Evolutionary conservation across 1,140 invertebrate genomes (phyloP), one percentile per base, ranked within the genome.

Genomic region (Monochamus saltuarius): DNA sequence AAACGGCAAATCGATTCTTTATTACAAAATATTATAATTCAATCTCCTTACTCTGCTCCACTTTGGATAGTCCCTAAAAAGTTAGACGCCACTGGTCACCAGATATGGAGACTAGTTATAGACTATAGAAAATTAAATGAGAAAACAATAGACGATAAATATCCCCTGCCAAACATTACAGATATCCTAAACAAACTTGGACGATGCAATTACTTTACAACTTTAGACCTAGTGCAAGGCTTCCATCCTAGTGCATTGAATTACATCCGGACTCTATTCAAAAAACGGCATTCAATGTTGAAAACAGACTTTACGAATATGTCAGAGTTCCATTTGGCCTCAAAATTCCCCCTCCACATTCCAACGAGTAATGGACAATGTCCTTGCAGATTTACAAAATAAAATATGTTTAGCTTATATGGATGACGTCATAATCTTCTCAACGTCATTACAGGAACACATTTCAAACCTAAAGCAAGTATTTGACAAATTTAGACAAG

Each of bases 121-220:
- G 73, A 78, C 61, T 78, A 70, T 53, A 39, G 72, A 22, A 68
- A 69, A 66, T 54, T 78, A 11, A 79, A 78, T 58, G 61, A 73
- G 7, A 56, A 65, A 22, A 77, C 76, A 1, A 63, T 76, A 7
- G 59, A 46, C 10, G 74, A 77, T 49, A 45, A 14, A 22, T 84
- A 75, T 67, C 83, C 83, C 0, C 57, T 85, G 6, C 83, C 82
- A 2, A 68, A 75, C 29, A 81, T 84, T 9, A 72, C 75, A 11
- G 77, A 80, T 7, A 78, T 83, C 11, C 70, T 76, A 10, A 72
- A 80, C 9, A 42, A 42, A 42, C 39, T 42, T 8, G 39, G n/a
- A 8, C 39, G 64, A 9, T 45, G 62, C 9, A 63, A 66, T 42
- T 77, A 68, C 46, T 80, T 81, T 53, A 46, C 71, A 11, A 66